Evolutionary conservation across 2,888 invertebrate species (phyloP).

Genomic region (Stegophylla sp.): DNA sequence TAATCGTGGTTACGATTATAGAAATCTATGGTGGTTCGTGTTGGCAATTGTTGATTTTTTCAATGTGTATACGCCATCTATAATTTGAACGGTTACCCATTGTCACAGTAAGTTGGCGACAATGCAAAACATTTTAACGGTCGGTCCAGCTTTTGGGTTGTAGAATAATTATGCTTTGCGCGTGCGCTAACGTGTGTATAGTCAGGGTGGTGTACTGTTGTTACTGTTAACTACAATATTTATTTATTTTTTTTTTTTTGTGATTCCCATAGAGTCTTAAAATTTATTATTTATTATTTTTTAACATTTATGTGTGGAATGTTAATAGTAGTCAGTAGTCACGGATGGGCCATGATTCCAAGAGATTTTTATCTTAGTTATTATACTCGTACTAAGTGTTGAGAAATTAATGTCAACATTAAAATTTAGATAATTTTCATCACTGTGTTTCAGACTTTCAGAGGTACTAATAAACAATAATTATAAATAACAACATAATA

Average conservation of each 20-base stretch:
- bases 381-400: background rate
- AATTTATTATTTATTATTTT: background rate
- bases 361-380: background rate
- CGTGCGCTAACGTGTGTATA: background rate
- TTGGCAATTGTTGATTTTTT: background rate
- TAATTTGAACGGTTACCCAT: background rate
- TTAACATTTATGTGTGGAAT: background rate
- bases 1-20: no score
- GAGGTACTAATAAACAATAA: conserved; percentile 16
- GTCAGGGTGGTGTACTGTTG: background rate
- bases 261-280: background rate
- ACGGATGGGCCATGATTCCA: background rate
- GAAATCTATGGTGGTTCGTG: no score
- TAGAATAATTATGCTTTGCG: background rate
- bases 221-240: background rate
- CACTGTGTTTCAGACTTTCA: background rate
- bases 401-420: background rate
- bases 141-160: conserved; percentile 16
- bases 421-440: background rate
- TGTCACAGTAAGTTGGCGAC: background rate
- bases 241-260: background rate
- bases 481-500: background rate
- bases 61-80: conserved; percentile 6
- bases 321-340: no score
- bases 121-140: conserved; percentile 15